These are phyloP conservation scores for Strix aluco DNA, from an alignment of 2,113 vertebrate species.

Conservation along the genomic window DNA sequence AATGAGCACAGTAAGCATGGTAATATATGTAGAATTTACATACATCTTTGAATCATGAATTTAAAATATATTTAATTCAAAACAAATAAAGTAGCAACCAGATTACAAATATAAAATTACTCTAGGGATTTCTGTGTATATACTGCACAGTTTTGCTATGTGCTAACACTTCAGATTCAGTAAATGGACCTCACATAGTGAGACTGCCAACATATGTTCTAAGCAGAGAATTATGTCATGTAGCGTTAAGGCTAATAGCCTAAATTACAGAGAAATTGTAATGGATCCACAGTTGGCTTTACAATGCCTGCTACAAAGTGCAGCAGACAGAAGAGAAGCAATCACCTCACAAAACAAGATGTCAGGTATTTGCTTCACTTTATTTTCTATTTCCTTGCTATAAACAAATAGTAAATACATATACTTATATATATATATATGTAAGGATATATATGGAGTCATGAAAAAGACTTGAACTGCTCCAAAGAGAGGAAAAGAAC, in stretches of 20 bases:
- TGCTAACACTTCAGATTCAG: background rate
- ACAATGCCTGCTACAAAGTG: background rate
- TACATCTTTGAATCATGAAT: background rate
- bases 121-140: background rate
- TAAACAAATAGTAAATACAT: background rate
- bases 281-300: background rate
- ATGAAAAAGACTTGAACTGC: background rate
- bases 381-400: background rate
- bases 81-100: background rate
- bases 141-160: background rate
- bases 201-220: background rate
- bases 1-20: background rate
- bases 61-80: background rate
- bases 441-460: background rate
- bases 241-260: conserved; percentile 8
- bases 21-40: background rate
- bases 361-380: background rate
- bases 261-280: conserved; percentile 5
- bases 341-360: background rate
- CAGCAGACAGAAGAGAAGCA: background rate
- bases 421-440: background rate
- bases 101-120: background rate
- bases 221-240: conserved; percentile 2
- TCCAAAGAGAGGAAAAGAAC: background rate
- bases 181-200: background rate